These are phyloP conservation scores for Scyliorhinus canicula DNA, from an alignment of 2,797 vertebrate species.

Conservation along the genomic window DNA sequence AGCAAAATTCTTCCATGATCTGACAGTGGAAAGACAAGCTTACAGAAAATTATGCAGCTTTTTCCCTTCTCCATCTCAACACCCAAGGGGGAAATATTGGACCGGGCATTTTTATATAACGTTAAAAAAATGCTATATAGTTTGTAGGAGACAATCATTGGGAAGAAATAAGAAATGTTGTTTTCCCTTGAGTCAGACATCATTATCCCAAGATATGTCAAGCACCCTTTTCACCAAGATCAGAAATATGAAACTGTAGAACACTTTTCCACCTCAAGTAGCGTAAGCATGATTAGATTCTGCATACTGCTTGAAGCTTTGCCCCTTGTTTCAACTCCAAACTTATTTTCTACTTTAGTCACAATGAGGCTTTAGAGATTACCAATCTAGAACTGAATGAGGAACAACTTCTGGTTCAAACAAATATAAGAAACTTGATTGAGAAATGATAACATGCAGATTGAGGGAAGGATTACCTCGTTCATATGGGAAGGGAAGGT, in stretches of 20 bases:
- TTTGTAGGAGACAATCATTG: neutral
- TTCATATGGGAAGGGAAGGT: no score
- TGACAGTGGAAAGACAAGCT: neutral
- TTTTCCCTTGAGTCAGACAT: neutral
- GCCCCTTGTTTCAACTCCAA: neutral
- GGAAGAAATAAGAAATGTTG: neutral
- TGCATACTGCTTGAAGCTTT: neutral
- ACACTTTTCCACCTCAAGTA: neutral
- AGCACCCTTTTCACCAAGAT: neutral
- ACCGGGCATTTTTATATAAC: neutral
- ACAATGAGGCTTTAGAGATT: neutral
- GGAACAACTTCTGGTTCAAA: neutral
- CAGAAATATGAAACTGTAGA: neutral
- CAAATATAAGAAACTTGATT: neutral
- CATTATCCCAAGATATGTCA: neutral
- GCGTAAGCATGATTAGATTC: neutral
- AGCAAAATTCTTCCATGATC: neutral
- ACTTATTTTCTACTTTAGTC: neutral
- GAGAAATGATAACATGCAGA: no score
- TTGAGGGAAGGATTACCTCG: no score
- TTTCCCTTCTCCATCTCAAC: neutral
- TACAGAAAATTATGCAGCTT: neutral
- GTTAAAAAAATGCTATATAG: neutral
- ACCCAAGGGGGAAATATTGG: neutral
- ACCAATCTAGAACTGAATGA: neutral